Evolutionary conservation across 2,888 invertebrate genomes (phyloP).

Genomic region (Pterostichus niger): DNA sequence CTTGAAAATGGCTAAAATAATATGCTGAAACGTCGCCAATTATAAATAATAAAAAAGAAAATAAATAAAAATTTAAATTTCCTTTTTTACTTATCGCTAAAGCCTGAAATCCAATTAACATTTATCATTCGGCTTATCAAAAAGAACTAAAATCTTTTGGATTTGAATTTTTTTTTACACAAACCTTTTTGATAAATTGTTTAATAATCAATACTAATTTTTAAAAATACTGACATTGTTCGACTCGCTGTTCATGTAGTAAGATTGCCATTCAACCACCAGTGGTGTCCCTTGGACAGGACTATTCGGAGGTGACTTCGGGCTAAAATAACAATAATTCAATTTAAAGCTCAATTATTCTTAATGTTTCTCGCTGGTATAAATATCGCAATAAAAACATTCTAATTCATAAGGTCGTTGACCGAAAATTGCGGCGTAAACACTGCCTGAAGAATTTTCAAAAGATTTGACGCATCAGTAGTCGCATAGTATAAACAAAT

Average conservation of each 20-base stretch:
- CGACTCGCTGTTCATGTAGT: constrained; percentile 76
- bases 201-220: not conserved
- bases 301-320: constrained; percentile 96
- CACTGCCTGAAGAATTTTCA: constrained; percentile 28
- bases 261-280: constrained; percentile 77
- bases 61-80: constrained; percentile 11
- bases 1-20: no score
- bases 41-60: no score
- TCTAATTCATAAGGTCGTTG: constrained; percentile 4
- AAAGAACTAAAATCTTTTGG: no score
- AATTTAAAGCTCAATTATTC: constrained; percentile 22
- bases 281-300: constrained; percentile 81
- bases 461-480: not conserved
- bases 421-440: constrained; percentile 29
- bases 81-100: no score
- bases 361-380: not conserved
- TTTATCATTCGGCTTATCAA: no score
- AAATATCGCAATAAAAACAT: constrained; percentile 28
- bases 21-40: no score
- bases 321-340: constrained; percentile 80
- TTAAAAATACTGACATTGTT: constrained; percentile 73
- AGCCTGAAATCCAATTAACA: no score
- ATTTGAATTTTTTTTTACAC: no score
- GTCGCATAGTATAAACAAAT: constrained; percentile 3
- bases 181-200: no score